Evolutionary conservation across 2,113 vertebrate genomes (phyloP), one percentile per base, ranked within the genome.

Genomic region (Anguilla rostrata): DNA sequence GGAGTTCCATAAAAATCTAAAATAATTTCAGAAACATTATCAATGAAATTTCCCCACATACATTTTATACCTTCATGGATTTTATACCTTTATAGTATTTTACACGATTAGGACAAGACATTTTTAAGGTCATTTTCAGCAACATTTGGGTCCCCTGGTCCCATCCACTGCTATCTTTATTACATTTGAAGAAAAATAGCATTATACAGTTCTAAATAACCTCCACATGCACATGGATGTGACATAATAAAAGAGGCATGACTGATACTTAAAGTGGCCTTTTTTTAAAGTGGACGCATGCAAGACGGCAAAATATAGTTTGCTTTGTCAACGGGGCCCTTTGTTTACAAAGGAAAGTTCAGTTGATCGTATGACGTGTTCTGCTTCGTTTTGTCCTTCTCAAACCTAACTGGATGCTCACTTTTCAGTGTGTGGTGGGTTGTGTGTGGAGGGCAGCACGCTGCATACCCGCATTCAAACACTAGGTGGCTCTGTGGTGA

Each of bases 401-500:
- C 56, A 20, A 26, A n/a, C 75, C 79, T 26, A 49, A 84, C 15
- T 49, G 39, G 63, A 34, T 81, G 41, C 84, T 88, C 89, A 39
- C 26, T 83, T 78, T 87, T 53, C 84, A 78, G 39, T 83, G 84
- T 41, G 46, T 82, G 29, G 40, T 46, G 39, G 9, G 57, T 46
- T 60, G 4, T 80, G 83, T 40, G 34, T 34, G 34, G 34, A 34
- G 34, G 34, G 34, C 79, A 2, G 20, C 18, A 34, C 22, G 22
- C 49, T 56, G 18, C 63, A 43, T 90, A 39, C 57, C 84, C 11
- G 3, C 56, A 83, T 49, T 7, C 3, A n/a, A 87, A 93, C 95
- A 92, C 94, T 95, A 95, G 95, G 91, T 94, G 95, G 92, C 95
- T 94, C 94, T 93, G 90, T 93, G 88, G 88, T 88, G 84, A 88